Evolutionary conservation across 2,888 invertebrate species (phyloP), one percentile per base, ranked within the genome.

Genomic region (Macaria notata): DNA sequence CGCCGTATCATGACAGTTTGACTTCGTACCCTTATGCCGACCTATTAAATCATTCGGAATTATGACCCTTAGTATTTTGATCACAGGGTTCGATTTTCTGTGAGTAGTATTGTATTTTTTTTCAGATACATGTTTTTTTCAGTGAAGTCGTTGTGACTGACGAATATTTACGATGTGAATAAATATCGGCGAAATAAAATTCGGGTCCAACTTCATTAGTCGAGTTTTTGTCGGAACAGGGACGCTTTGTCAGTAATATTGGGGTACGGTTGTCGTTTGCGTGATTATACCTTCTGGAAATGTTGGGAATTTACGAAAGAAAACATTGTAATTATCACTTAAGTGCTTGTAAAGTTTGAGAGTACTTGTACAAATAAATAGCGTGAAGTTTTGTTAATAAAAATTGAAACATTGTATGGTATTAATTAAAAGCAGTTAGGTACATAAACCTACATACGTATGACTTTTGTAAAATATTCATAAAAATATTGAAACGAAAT

Each of bases 101-200:
- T 4, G 3, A 30, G n/a, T 9, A 6, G 41, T 19, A 3, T 3
- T 4, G 44, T 48, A 39, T 73, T 75, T 75, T 78, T 76, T 72
- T 66, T 59, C 51, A 68, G 73, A 69, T 79, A 82, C 79, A 75
- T 60, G 78, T 83, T 86, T 41, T 83, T 86, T 86, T 66, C 68
- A 42, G 39, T 44, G 63, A 47, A 48, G 64, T 79, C 85, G 88
- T 89, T 89, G 84, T 89, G 90, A 89, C 90, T 88, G 88, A 81
- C 81, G 84, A 81, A 80, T 77, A 90, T 90, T 89, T 90, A 90
- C 86, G 88, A 88, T 81, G 88, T 86, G 88, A 89, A 88, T 83
- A 83, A 78, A 79, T 79, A 76, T 71, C 69, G 78, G 76, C 75
- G 80, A 83, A 84, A 88, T 90, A 88, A 89, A 88, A 84, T 75